Conservation (phyloP, 2,113 vertebrate genomes). For the Hippopotamus amphibius region DNA sequence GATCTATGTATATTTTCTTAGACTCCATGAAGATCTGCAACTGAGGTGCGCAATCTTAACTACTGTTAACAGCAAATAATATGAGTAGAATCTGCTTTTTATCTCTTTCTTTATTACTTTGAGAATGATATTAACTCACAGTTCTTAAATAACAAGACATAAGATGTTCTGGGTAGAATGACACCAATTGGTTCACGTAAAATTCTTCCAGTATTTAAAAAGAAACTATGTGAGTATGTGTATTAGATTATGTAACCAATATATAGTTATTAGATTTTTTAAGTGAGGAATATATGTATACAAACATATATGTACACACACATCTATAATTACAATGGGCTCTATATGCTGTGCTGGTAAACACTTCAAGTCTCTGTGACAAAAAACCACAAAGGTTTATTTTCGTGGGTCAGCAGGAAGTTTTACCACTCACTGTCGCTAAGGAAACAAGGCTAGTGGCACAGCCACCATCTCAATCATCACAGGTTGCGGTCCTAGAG, state of each 20-base stretch:
- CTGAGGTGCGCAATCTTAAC: neutral
- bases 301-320: neutral
- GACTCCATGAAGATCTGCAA: neutral
- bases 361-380: neutral
- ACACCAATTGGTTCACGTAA: neutral
- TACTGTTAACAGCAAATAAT: constrained; percentile 4
- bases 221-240: neutral
- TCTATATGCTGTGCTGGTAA: neutral
- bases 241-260: neutral
- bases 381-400: neutral
- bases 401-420: neutral
- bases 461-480: neutral
- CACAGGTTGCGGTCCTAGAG: neutral
- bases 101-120: constrained; percentile 32
- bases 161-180: neutral
- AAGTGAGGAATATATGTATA: neutral
- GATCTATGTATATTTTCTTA: neutral
- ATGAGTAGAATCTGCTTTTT: neutral
- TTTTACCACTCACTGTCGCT: neutral
- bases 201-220: constrained; percentile 5
- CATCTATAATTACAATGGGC: neutral
- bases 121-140: neutral
- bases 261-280: neutral
- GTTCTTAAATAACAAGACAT: neutral
- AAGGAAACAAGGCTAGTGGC: neutral